These are phyloP conservation scores for Protaetia brevitarsis DNA, from an alignment of 1,140 invertebrate genomes.

Conservation along the genomic window DNA sequence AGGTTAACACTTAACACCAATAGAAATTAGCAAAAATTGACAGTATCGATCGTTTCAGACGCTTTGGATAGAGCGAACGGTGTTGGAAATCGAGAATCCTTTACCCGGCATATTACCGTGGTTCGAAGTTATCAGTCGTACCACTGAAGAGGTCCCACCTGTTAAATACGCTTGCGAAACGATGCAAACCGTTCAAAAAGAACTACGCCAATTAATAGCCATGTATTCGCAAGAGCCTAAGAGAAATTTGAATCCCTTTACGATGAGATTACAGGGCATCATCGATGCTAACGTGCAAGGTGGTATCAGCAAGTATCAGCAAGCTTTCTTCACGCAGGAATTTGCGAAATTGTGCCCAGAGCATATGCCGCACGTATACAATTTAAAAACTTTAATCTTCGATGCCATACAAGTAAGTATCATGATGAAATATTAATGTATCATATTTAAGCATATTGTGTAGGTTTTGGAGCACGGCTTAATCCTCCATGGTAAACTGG, in stretches of 20 bases:
- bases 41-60: slow-evolving; percentile 53
- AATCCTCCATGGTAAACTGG: slow-evolving; percentile 76
- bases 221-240: slow-evolving; percentile 76
- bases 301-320: slow-evolving; percentile 92
- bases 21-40: not conserved
- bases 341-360: slow-evolving; percentile 74
- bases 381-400: slow-evolving; percentile 70
- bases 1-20: slow-evolving; percentile 53
- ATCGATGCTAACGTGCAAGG: slow-evolving; percentile 95
- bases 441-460: slow-evolving; percentile 36
- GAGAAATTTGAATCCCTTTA: slow-evolving; percentile 84
- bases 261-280: slow-evolving; percentile 88
- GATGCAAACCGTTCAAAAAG: slow-evolving; percentile 82
- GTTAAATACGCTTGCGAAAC: slow-evolving; percentile 93
- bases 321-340: slow-evolving; percentile 84
- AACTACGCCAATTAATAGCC: slow-evolving; percentile 71
- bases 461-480: slow-evolving; percentile 77
- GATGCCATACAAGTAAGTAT: slow-evolving; percentile 62
- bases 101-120: slow-evolving; percentile 92
- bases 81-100: slow-evolving; percentile 73
- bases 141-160: slow-evolving; percentile 81
- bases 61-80: slow-evolving; percentile 94
- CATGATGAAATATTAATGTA: not conserved
- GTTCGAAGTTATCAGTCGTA: slow-evolving; percentile 84
- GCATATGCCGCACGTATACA: slow-evolving; percentile 69